Base-by-base conservation (phyloP, 2,888 invertebrate species). In the Hesperia comma region DNA sequence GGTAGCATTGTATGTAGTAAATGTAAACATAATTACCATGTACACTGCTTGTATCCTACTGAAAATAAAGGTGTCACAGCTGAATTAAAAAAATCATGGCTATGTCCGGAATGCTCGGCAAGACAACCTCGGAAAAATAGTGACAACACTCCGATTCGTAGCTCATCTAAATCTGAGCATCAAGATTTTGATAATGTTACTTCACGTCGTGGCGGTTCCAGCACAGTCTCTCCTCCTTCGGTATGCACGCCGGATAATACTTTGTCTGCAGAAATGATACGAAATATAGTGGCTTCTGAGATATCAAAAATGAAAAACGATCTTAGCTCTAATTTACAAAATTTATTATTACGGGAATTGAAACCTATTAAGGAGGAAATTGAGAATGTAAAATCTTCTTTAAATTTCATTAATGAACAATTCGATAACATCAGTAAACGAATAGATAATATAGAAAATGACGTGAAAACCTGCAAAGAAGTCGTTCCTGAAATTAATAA, bases 61-160 rank as follows among this genome's bases (percentile, higher is more conserved):
- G 56, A 57, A 14, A 57, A 57, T 8, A 57, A 57, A 41, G 14
- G 12, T 6, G n/a, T 57, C 1, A 57, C 41, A 19, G n/a, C 5
- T 6, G 19, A 57, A 2, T 51, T 51, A 12, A 61, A 61, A 40
- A 61, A 51, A n/a, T 21, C 61, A 0, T 61, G 61, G 51, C 3
- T 21, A 2, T 61, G 61, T 37, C 51, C 61, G 0, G 40, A 19
- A 4, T 61, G 51, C n/a, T 17, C 17, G 19, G 2, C 12, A 8
- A 61, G 40, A 17, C 51, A 61, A 19, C 61, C 40, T 6, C 33
- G 37, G 33, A 51, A 2, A 7, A 51, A 51, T 19, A 51, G 37
- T 17, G 61, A 61, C 6, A 61, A 61, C 5, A 61, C 61, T n/a
- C 61, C 51, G 14, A 40, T 61, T 14, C 19, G 51, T 5, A 17